phyloP scores from a whole-genome alignment of 2,797 vertebrate species.

The Chiropotes sagulatus region DNA sequence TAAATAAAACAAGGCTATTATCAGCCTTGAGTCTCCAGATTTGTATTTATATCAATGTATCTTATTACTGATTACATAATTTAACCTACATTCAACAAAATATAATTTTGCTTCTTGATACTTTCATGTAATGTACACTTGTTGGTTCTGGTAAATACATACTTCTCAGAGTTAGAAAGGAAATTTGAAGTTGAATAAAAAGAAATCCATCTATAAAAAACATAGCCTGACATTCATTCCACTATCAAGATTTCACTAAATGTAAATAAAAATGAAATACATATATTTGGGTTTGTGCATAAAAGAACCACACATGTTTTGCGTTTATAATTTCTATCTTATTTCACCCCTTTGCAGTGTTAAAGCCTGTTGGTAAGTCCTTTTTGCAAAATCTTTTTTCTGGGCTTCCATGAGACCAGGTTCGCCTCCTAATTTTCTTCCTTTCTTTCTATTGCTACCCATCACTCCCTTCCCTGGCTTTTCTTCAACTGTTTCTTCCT shows the following conservation, averaged over 20 bases:
- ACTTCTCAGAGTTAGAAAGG: constrained; percentile 22
- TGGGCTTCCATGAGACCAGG: background rate
- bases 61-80: constrained; percentile 49
- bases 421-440: background rate
- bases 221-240: background rate
- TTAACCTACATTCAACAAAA: constrained; percentile 32
- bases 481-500: background rate
- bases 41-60: constrained; percentile 32
- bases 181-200: constrained; percentile 39
- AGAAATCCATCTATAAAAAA: constrained; percentile 32
- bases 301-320: background rate
- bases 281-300: background rate
- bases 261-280: constrained; percentile 43
- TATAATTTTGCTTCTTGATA: constrained; percentile 61
- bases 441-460: background rate
- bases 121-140: constrained; percentile 41
- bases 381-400: background rate
- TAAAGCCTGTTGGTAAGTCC: background rate
- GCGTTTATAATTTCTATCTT: background rate
- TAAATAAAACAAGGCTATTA: constrained; percentile 10
- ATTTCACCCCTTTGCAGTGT: background rate
- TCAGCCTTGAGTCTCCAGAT: background rate
- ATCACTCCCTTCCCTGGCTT: background rate
- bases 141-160: constrained; percentile 38
- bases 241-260: background rate